Evolutionary conservation across 2,113 vertebrate species (phyloP).

Genomic region (Anseranas semipalmata): DNA sequence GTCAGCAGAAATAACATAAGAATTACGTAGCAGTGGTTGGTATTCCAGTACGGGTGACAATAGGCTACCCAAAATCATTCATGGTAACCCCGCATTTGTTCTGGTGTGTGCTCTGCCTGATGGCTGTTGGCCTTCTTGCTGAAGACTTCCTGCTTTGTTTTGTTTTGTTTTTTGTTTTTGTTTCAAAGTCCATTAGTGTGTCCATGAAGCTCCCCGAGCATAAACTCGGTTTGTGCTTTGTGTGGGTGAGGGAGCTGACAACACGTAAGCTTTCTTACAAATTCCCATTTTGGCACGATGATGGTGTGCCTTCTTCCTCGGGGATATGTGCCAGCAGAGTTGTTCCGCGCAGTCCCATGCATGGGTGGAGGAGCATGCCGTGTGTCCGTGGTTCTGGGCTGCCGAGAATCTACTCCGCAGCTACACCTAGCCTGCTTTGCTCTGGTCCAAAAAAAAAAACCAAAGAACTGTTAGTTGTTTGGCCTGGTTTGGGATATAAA

Average conservation of each 20-base stretch:
- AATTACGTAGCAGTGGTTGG: not conserved
- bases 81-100: not conserved
- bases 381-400: not conserved
- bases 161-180: not conserved
- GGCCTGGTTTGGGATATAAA: not conserved
- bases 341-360: rapidly evolving
- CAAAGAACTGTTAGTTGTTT: not conserved
- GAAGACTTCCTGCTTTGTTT: not conserved
- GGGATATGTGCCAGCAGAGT: not conserved
- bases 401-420: not conserved
- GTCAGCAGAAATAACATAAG: not conserved
- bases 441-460: not conserved
- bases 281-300: not conserved
- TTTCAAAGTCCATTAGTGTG: no score
- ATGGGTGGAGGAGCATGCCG: rapidly evolving
- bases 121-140: not conserved
- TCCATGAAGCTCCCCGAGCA: not conserved
- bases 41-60: not conserved
- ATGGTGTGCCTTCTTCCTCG: not conserved
- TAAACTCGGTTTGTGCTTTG: not conserved
- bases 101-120: not conserved
- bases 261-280: rapidly evolving
- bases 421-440: not conserved
- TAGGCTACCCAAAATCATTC: not conserved
- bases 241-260: not conserved